phyloP scores from a whole-genome alignment of 1,140 invertebrate genomes.

The Brachionus plicatilis region DNA sequence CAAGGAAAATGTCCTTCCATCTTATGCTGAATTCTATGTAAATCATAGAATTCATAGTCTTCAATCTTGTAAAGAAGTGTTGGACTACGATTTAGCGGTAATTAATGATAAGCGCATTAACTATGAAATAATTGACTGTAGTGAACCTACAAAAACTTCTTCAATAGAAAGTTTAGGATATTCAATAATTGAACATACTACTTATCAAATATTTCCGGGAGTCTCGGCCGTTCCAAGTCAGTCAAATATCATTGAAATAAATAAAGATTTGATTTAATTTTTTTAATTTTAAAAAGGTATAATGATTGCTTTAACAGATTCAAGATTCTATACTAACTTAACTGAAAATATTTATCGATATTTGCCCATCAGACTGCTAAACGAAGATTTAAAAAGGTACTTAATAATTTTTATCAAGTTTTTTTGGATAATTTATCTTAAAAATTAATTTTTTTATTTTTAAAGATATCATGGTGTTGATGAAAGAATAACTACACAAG shows the following conservation, averaged over 20 bases:
- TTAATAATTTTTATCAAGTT: neutral
- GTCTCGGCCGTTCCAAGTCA: conserved; percentile 58
- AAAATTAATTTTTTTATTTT: neutral
- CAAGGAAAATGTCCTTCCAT: conserved; percentile 60
- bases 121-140: conserved; percentile 48
- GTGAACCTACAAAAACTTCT: conserved; percentile 57
- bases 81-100: conserved; percentile 57
- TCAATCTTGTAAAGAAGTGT: conserved; percentile 57
- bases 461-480: conserved; percentile 59
- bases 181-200: conserved; percentile 57
- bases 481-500: conserved; percentile 58
- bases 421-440: neutral
- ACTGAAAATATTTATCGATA: conserved; percentile 60
- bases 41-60: conserved; percentile 61
- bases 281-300: conserved; percentile 48
- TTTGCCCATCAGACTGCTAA: conserved; percentile 55
- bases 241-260: neutral
- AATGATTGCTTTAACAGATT: conserved; percentile 61
- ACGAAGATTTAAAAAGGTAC: conserved; percentile 49
- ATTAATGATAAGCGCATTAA: conserved; percentile 58
- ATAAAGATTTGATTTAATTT: neutral
- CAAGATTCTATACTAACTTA: conserved; percentile 57
- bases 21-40: conserved; percentile 57
- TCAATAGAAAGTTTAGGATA: conserved; percentile 54
- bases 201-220: conserved; percentile 56